Evolutionary conservation across 1,140 invertebrate species (phyloP).

Genomic region (Callitettix versicolor): DNA sequence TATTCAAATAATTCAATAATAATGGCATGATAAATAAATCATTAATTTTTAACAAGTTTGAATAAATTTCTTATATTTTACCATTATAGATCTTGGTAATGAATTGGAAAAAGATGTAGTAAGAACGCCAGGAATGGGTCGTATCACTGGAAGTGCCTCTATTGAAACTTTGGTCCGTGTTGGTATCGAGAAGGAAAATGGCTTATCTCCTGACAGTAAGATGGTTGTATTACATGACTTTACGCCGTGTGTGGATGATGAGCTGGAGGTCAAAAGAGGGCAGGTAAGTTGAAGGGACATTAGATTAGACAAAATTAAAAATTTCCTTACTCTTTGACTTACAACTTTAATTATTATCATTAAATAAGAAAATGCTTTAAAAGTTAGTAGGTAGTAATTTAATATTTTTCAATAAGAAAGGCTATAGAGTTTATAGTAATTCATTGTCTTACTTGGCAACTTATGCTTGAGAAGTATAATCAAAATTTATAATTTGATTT

Average conservation of each 20-base stretch:
- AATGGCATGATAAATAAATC: too few species aligned
- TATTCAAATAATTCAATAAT: too few species aligned
- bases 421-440: too few species aligned
- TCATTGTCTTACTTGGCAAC: too few species aligned
- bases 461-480: too few species aligned
- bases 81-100: constrained; percentile 41
- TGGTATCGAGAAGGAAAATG: constrained; percentile 89
- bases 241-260: constrained; percentile 88
- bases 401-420: not conserved
- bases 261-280: constrained; percentile 68
- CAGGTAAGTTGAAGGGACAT: constrained; percentile 34
- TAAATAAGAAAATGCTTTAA: too few species aligned
- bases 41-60: too few species aligned
- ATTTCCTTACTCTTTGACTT: not conserved
- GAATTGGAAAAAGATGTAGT: constrained; percentile 65
- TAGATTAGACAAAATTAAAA: not conserved
- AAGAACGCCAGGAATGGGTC: constrained; percentile 58
- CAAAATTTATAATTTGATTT: too few species aligned
- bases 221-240: constrained; percentile 94
- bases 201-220: constrained; percentile 81
- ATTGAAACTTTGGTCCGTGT: constrained; percentile 89
- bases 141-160: constrained; percentile 88
- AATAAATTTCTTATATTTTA: too few species aligned
- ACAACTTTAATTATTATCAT: too few species aligned
- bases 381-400: too few species aligned